Evolutionary conservation across 2,888 invertebrate species (phyloP), one percentile per base, ranked within the genome.

Genomic region (Drosophila stalkeri): DNA sequence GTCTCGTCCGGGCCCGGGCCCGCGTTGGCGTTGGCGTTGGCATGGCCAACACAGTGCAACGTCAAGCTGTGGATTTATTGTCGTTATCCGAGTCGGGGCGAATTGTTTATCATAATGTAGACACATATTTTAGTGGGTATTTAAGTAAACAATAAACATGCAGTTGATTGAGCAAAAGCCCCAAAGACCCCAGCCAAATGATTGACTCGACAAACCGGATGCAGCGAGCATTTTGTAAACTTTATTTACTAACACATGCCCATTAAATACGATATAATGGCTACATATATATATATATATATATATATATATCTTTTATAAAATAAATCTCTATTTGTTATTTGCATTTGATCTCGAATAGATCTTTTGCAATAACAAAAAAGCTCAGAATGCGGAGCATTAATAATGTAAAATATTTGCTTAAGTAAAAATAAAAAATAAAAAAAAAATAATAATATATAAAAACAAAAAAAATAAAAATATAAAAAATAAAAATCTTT

Each of bases 31-130:
- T 71, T 68, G 61, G 89, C 87, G 85, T 81, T 86, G 84, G 87
- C 81, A 84, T 71, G 69, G 61, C 64, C 59, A 54, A 47, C 43
- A 54, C 43, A 54, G 43, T 41, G 70, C 57, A 62, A 65, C 54
- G 81, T 81, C 81, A 81, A 73, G 47, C 54, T 55, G 23, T 76
- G 74, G 87, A 89, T 83, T 85, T 89, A 89, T 87, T 84, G 75
- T 76, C 73, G 79, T 68, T 89, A 87, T 79, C 82, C 77, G 75
- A 67, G 79, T 71, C 63, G 64, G 56, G 65, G 70, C 59, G 85
- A 79, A 87, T 72, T 84, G 85, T 86, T 86, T 89, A 89, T 81
- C 89, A 85, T 89, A 86, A 80, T 89, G 76, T 72, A 86, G 84
- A 82, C 81, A 78, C 73, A 89, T 76, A 81, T 75, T 83, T 89